Evolutionary conservation across 2,888 invertebrate species (phyloP).

Genomic region (Beris chalybata): DNA sequence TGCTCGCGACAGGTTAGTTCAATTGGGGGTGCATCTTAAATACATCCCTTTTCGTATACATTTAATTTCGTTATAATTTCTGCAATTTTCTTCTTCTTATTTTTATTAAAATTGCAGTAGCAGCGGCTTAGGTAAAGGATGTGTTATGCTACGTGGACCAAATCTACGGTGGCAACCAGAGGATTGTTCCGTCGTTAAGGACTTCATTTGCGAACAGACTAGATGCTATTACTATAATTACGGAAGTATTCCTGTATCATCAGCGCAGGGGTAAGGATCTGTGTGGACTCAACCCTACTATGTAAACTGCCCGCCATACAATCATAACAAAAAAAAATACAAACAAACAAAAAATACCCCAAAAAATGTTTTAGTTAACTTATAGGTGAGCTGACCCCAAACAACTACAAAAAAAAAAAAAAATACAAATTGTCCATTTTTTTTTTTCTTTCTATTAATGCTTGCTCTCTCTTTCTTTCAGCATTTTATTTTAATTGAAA

Average conservation of each 20-base stretch:
- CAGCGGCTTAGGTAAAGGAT: slow-evolving; percentile 69
- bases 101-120: slow-evolving; percentile 56
- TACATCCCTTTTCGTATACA: not conserved
- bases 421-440: slow-evolving; percentile 15
- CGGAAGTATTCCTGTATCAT: slow-evolving; percentile 85
- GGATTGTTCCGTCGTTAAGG: slow-evolving; percentile 80
- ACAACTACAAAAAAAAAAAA: slow-evolving; percentile 20
- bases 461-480: not conserved
- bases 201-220: slow-evolving; percentile 88
- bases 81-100: slow-evolving; percentile 33
- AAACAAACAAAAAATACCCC: slow-evolving; percentile 38
- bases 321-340: slow-evolving; percentile 41
- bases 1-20: slow-evolving; percentile 64
- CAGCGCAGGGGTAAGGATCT: slow-evolving; percentile 83
- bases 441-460: slow-evolving; percentile 1
- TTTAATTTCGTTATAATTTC: slow-evolving; percentile 6
- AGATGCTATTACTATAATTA: slow-evolving; percentile 90
- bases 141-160: slow-evolving; percentile 77
- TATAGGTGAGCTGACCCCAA: slow-evolving; percentile 29
- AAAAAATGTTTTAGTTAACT: slow-evolving; percentile 31
- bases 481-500: not conserved
- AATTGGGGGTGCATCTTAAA: not conserved
- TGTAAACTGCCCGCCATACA: slow-evolving; percentile 38
- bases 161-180: slow-evolving; percentile 80
- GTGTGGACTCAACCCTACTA: slow-evolving; percentile 40